phyloP scores from a whole-genome alignment of 2,113 vertebrate species.

The Dunckerocampus dactyliophorus region DNA sequence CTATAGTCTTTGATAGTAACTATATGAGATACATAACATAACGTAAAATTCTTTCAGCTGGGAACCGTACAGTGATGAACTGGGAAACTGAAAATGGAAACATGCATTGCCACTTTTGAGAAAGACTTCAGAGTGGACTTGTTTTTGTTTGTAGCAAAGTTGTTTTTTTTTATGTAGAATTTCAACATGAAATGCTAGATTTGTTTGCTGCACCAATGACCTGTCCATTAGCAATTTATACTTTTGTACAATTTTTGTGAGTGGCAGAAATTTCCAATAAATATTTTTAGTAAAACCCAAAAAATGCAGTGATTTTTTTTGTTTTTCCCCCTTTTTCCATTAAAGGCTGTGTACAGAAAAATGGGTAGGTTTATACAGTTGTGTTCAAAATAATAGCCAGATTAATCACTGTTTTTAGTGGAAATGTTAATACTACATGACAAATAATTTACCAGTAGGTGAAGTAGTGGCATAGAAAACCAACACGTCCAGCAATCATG shows the following conservation, averaged over 20 bases:
- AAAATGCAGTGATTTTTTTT: no score
- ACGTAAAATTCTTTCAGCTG: no score
- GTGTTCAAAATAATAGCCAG: no score
- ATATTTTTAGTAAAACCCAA: slow-evolving; percentile 26
- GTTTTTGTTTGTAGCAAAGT: background rate
- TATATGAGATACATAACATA: background rate
- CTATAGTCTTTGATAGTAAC: background rate
- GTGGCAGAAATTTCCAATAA: slow-evolving; percentile 45
- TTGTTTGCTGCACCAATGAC: background rate
- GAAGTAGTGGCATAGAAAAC: no score
- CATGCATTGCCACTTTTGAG: background rate
- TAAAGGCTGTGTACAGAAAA: no score
- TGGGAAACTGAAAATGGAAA: background rate
- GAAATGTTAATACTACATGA: no score
- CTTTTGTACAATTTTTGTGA: slow-evolving; percentile 45
- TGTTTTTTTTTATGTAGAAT: background rate
- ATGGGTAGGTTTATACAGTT: no score
- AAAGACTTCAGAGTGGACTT: background rate
- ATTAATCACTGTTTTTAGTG: no score
- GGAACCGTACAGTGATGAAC: background rate
- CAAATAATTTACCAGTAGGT: no score
- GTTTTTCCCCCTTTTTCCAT: no score
- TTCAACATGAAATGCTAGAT: background rate
- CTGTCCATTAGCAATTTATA: slow-evolving; percentile 22
- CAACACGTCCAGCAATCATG: no score